phyloP scores from a whole-genome alignment of 2,888 invertebrate genomes.

The Cheilosia soror region DNA sequence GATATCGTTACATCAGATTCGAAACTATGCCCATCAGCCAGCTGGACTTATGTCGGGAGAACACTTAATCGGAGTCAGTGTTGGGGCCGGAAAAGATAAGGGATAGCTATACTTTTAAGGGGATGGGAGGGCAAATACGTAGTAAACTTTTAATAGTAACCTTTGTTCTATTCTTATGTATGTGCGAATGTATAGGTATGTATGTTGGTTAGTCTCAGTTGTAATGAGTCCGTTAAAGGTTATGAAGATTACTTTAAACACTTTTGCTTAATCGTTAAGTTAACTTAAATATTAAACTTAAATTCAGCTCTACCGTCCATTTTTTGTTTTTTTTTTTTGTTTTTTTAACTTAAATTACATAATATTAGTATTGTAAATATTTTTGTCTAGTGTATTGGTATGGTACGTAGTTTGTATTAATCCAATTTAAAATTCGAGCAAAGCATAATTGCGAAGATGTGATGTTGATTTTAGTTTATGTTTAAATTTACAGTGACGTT shows the following conservation, averaged over 20 bases:
- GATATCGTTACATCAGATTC: constrained; percentile 97
- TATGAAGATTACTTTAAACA: neutral
- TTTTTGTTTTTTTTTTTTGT: constrained; percentile 20
- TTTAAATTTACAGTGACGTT: no score
- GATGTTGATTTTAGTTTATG: no score
- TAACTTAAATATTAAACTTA: constrained; percentile 13
- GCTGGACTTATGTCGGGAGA: constrained; percentile 89
- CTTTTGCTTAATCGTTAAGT: constrained; percentile 20
- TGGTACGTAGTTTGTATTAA: no score
- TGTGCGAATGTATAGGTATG: constrained; percentile 16
- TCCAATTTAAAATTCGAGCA: no score
- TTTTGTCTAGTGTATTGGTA: neutral
- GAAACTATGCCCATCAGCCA: constrained; percentile 97
- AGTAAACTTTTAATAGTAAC: constrained; percentile 27
- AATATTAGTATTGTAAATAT: constrained; percentile 11
- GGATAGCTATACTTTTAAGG: constrained; percentile 83
- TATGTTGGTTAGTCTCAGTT: constrained; percentile 46
- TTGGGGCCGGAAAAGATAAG: constrained; percentile 83
- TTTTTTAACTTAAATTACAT: constrained; percentile 24
- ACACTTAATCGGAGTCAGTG: constrained; percentile 86
- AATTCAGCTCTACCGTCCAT: constrained; percentile 58
- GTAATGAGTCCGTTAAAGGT: constrained; percentile 30
- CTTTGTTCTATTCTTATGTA: constrained; percentile 14
- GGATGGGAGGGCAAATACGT: constrained; percentile 28
- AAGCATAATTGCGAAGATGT: no score